Base-by-base conservation (phyloP, 1,140 invertebrate species). In the Drosophila eugracilis region DNA sequence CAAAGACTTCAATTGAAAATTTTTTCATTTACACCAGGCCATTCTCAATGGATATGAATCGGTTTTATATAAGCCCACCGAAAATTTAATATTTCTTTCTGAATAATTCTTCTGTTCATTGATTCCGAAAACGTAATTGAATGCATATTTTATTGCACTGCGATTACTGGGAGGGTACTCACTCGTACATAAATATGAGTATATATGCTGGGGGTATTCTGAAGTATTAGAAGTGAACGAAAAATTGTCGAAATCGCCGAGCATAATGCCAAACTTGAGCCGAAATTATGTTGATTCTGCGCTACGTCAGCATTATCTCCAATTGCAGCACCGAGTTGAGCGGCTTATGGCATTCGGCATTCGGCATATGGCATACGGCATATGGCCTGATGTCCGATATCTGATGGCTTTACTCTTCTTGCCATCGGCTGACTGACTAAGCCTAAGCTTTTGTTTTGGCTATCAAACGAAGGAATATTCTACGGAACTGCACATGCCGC, bases 121-220 rank as follows among this genome's bases (percentile, higher is more conserved):
- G 81, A 86, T 86, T 86, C 83, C 73, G 48, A 86, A 86, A 86
- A 86, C 78, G 81, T 66, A 86, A 86, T 86, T 86, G 70, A 86
- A 86, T 62, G 69, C 83, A 85, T 19, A 21, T n/a, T n/a, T n/a
- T 22, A 30, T 41, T 47, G 28, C 44, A 42, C n/a, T 53, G 37
- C 28, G 32, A 66, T 36, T 65, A 44, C 14, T 26, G 19, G n/a
- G 32, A 30, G 49, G 15, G 34, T 39, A 32, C 54, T 52, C 41
- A 57, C 54, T 52, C 57, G 55, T 5, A 9, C 21, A 21, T 15
- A n/a, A 7, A n/a, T n/a, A 4, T 24, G 21, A 24, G 41, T 45
- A 4, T 26, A n/a, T n/a, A 19, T 22, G 12, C 41, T 7, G 41
- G 41, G 19, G 19, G 19, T n/a, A 4, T 22, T 62, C 37, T 32